These are phyloP conservation scores for Synanthedon vespiformis DNA, from an alignment of 2,888 invertebrate species.

Conservation along the genomic window DNA sequence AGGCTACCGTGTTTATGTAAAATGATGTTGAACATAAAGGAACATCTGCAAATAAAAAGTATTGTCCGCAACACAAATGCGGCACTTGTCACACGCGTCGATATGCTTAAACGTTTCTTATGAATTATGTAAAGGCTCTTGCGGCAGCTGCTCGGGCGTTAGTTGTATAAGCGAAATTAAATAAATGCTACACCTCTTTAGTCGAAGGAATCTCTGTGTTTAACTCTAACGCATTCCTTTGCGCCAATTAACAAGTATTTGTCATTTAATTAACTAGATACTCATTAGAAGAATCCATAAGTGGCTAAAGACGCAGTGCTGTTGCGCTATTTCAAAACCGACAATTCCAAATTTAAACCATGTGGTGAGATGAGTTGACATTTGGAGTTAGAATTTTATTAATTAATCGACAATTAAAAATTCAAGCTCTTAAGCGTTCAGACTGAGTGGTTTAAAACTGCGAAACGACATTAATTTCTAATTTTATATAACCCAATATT, in stretches of 20 bases:
- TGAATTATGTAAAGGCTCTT: constrained; percentile 59
- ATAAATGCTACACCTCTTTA: background rate
- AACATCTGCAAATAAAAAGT: background rate
- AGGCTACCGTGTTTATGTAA: background rate
- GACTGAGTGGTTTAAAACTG: too few relatives aligned
- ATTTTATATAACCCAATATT: too few relatives aligned
- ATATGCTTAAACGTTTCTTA: constrained; percentile 56
- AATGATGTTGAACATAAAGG: background rate
- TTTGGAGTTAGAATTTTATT: constrained; percentile 38
- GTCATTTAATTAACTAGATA: background rate
- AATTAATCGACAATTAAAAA: too few relatives aligned
- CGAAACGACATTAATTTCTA: too few relatives aligned
- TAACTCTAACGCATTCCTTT: background rate
- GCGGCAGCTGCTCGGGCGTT: constrained; percentile 23
- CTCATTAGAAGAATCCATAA: background rate
- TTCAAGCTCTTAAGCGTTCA: too few relatives aligned
- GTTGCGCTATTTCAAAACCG: background rate
- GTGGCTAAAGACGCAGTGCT: background rate
- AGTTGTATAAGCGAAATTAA: constrained; percentile 16
- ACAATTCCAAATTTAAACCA: constrained; percentile 13
- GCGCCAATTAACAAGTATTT: background rate
- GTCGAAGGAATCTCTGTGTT: background rate
- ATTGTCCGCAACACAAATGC: constrained; percentile 20
- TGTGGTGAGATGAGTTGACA: constrained; percentile 13
- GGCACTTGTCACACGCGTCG: constrained; percentile 59